Evolutionary conservation across 2,888 invertebrate species (phyloP).

Genomic region (Hypsopygia costalis): DNA sequence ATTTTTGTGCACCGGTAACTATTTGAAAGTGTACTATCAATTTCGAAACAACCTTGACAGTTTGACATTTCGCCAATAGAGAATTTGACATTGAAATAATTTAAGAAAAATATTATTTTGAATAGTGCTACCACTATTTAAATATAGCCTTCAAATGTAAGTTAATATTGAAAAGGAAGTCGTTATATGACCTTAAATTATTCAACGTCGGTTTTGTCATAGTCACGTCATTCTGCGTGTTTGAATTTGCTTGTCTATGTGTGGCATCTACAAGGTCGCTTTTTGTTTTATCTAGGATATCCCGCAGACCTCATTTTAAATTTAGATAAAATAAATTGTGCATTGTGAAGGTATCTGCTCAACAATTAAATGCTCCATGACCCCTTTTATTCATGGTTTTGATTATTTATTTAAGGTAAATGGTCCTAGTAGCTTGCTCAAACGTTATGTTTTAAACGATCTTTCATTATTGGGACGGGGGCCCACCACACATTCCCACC

Average conservation of each 20-base stretch:
- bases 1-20: neutral
- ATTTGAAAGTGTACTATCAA: neutral
- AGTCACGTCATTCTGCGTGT: neutral
- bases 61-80: constrained; percentile 1
- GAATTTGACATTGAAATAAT: constrained; percentile 3
- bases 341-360: no score
- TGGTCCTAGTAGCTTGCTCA: no score
- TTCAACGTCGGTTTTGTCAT: neutral
- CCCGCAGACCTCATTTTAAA: no score
- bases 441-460: no score
- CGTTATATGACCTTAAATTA: neutral
- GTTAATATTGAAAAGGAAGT: neutral
- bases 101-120: no score
- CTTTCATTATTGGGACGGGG: no score
- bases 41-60: neutral
- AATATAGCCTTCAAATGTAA: neutral
- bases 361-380: no score
- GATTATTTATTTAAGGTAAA: no score
- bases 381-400: no score
- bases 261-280: neutral
- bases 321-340: no score
- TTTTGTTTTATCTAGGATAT: neutral
- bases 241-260: neutral
- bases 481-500: no score
- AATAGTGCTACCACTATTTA: neutral